phyloP scores from a whole-genome alignment of 1,140 invertebrate genomes.

The Nephila pilipes region DNA sequence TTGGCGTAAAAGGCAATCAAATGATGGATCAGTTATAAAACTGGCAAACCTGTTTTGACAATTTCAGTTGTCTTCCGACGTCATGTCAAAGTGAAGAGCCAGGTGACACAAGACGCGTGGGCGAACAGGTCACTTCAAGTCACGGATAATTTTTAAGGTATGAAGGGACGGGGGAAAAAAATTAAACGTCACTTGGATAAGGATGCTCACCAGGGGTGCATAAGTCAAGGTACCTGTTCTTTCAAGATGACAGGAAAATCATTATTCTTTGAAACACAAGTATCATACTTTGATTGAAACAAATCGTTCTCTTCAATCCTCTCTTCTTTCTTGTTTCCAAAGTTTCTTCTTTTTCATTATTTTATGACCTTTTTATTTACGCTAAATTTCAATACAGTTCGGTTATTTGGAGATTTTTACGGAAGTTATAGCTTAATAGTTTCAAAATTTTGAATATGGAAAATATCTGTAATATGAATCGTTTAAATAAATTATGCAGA shows the following conservation, averaged over 20 bases:
- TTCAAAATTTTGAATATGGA: too few relatives aligned
- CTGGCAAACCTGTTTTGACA: slow-evolving; percentile 65
- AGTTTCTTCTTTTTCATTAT: background rate
- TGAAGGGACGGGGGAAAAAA: background rate
- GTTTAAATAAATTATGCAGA: too few relatives aligned
- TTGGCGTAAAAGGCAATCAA: slow-evolving; percentile 15
- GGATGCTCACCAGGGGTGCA: slow-evolving; percentile 60
- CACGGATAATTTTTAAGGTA: slow-evolving; percentile 43
- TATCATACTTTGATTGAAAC: slow-evolving; percentile 65
- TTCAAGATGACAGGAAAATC: slow-evolving; percentile 64
- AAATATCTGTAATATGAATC: too few relatives aligned
- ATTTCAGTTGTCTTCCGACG: slow-evolving; percentile 18
- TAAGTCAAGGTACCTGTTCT: slow-evolving; percentile 60
- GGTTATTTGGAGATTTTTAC: background rate
- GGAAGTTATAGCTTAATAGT: background rate
- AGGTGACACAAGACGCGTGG: slow-evolving; percentile 67
- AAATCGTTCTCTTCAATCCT: slow-evolving; percentile 57
- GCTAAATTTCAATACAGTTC: background rate
- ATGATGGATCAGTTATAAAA: background rate
- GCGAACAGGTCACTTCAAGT: slow-evolving; percentile 70
- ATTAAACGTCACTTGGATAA: slow-evolving; percentile 58
- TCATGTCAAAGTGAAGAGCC: slow-evolving; percentile 45
- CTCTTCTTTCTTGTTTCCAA: background rate
- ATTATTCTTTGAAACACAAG: slow-evolving; percentile 63
- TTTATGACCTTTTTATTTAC: background rate